These are phyloP conservation scores for Dendroctonus valens DNA, from an alignment of 1,140 invertebrate species.

Conservation along the genomic window DNA sequence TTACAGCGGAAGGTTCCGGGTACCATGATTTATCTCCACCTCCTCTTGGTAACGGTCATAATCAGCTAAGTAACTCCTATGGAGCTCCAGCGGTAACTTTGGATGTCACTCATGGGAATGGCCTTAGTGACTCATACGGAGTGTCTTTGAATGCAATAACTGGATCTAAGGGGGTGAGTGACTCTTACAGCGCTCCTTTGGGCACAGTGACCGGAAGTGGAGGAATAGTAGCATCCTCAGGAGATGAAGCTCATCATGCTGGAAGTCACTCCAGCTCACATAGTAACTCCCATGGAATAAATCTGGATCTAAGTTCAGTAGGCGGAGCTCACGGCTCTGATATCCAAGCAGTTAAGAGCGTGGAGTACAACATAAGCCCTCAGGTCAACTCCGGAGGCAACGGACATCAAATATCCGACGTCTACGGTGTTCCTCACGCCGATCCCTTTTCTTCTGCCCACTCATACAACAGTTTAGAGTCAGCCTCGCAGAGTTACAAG, in stretches of 20 bases:
- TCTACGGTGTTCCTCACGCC: constrained; percentile 54
- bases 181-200: constrained; percentile 49
- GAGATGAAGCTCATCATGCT: constrained; percentile 37
- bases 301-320: constrained; percentile 36
- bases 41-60: constrained; percentile 39
- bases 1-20: constrained; percentile 44
- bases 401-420: constrained; percentile 42
- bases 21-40: constrained; percentile 52
- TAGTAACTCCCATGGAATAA: constrained; percentile 23
- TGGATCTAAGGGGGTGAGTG: constrained; percentile 42
- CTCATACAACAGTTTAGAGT: constrained; percentile 35
- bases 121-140: constrained; percentile 46
- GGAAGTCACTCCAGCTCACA: constrained; percentile 5
- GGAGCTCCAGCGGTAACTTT: constrained; percentile 27
- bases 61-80: constrained; percentile 22
- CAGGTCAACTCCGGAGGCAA: constrained; percentile 26
- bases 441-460: constrained; percentile 54
- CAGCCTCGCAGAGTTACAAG: constrained; percentile 16
- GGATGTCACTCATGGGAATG: constrained; percentile 21
- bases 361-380: constrained; percentile 53
- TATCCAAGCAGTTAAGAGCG: constrained; percentile 52
- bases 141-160: constrained; percentile 45
- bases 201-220: constrained; percentile 49
- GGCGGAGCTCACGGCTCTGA: constrained; percentile 43
- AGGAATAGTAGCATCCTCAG: constrained; percentile 44